A percentile compares a stretch with the other conserved stretches of the same genome.
phyloP scores from a whole-genome alignment of 2,113 vertebrate genomes.

The Myrmecobius fasciatus region DNA sequence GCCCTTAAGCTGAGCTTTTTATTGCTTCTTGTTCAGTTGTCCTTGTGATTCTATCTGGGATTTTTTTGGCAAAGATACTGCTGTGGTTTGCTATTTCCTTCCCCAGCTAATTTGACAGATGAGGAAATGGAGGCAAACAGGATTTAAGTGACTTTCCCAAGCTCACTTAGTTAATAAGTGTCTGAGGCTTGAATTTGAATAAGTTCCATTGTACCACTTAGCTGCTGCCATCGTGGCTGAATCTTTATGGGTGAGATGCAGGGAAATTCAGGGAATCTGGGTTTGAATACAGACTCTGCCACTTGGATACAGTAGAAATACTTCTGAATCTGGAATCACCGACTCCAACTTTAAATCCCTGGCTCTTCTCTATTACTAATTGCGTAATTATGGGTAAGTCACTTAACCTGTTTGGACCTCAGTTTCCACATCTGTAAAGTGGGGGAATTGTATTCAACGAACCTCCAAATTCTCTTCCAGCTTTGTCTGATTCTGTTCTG shows the following conservation, averaged over 20 bases:
- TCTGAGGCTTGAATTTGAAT: neutral
- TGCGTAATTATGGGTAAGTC: neutral
- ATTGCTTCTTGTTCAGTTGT: neutral
- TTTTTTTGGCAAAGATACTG: neutral
- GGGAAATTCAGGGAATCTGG: neutral
- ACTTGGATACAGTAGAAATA: neutral
- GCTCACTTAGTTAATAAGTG: neutral
- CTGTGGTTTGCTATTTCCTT: neutral
- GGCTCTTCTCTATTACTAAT: neutral
- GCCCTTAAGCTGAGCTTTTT: neutral
- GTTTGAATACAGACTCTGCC: neutral
- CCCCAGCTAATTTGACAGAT: neutral
- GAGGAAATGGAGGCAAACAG: neutral
- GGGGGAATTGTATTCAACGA: neutral
- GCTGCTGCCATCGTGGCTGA: neutral
- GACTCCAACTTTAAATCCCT: neutral
- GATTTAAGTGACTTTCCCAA: neutral
- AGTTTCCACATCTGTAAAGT: neutral
- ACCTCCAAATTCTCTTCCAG: neutral
- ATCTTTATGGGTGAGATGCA: neutral
- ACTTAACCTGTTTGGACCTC: neutral
- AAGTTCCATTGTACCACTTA: neutral
- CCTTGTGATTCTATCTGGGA: neutral
- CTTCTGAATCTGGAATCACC: neutral
- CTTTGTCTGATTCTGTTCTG: neutral